Percentiles rank a stretch among this genome's conserved stretches.
phyloP scores from a whole-genome alignment of 2,888 invertebrate genomes.

The Drosophila pseudotalamancana region DNA sequence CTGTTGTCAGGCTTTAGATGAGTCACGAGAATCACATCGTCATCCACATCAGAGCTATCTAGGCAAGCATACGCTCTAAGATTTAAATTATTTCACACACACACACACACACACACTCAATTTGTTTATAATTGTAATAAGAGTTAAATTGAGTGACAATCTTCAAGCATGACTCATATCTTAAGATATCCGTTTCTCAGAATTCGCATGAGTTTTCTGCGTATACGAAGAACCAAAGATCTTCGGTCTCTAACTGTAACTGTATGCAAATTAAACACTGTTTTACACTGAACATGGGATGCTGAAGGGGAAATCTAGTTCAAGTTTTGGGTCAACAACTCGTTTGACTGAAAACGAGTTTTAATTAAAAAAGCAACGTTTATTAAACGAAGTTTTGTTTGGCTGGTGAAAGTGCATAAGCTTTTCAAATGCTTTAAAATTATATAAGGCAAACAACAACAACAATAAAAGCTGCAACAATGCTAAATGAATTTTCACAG shows the following conservation, averaged over 20 bases:
- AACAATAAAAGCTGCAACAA: constrained; percentile 1
- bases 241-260: constrained; percentile 44
- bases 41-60: constrained; percentile 13
- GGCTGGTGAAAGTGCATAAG: constrained; percentile 63
- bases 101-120: constrained; percentile 2
- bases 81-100: background rate
- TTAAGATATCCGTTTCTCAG: constrained; percentile 52
- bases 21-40: constrained; percentile 46
- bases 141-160: constrained; percentile 33
- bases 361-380: constrained; percentile 65
- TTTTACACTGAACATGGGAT: constrained; percentile 24
- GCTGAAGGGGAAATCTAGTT: constrained; percentile 72
- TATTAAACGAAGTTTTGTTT: constrained; percentile 49
- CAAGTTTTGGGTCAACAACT: constrained; percentile 68
- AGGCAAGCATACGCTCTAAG: constrained; percentile 26
- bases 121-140: constrained; percentile 48
- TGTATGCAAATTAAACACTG: constrained; percentile 47
- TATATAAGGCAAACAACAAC: constrained; percentile 50
- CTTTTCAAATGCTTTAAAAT: constrained; percentile 39
- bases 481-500: constrained; percentile 34
- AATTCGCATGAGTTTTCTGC: constrained; percentile 70
- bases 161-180: constrained; percentile 50
- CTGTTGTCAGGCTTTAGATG: constrained; percentile 32
- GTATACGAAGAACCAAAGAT: constrained; percentile 35
- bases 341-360: constrained; percentile 55